These are phyloP conservation scores for Hippocampus guttulatus DNA, from an alignment of 2,113 vertebrate genomes.

Conservation along the genomic window DNA sequence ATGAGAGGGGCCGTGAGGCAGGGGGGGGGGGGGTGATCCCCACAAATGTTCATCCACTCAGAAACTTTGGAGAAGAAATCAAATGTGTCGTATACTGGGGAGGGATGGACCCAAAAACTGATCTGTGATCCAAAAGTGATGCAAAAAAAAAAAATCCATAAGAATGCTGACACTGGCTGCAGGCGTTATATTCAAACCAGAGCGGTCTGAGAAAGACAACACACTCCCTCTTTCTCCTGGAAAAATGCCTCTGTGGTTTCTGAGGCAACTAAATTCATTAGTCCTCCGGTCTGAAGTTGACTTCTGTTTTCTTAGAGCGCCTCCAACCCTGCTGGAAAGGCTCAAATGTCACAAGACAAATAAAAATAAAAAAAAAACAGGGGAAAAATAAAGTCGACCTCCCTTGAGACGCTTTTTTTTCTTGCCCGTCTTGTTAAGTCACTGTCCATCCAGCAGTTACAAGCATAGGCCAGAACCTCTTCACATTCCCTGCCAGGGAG, in stretches of 20 bases:
- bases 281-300: conserved; percentile 40
- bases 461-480: conserved; percentile 60
- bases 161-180: conserved; percentile 9
- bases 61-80: background rate
- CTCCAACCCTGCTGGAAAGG: conserved; percentile 33
- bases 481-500: conserved; percentile 61
- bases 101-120: background rate
- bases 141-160: conserved; percentile 3
- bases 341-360: conserved; percentile 45
- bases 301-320: conserved; percentile 37
- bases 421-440: conserved; percentile 61
- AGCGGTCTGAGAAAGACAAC: conserved; percentile 22
- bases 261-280: conserved; percentile 59
- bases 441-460: conserved; percentile 66
- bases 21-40: background rate
- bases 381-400: conserved; percentile 45
- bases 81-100: background rate
- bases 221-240: conserved; percentile 24
- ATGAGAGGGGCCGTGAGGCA: conserved; percentile 1
- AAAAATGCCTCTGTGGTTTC: conserved; percentile 25
- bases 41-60: background rate
- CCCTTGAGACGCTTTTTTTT: conserved; percentile 16
- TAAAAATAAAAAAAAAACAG: conserved; percentile 29
- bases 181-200: conserved; percentile 9
- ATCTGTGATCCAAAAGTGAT: conserved; percentile 1